Evolutionary conservation across 64 coral and sea anemone genomes (phyloP), one percentile per base, ranked within the genome.

Genomic region (Montipora capricornis): DNA sequence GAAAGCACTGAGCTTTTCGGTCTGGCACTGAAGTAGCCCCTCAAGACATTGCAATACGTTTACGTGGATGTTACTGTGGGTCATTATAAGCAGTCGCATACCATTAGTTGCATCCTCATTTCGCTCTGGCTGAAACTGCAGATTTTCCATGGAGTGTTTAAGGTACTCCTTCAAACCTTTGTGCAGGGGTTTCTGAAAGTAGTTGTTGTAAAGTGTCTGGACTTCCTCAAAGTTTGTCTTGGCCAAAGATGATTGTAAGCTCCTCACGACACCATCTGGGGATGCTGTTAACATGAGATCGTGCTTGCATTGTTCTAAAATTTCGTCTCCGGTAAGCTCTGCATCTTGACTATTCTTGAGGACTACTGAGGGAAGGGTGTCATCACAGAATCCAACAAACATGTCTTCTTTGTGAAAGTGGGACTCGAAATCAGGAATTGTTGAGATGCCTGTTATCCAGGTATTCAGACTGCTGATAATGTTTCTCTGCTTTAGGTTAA

Each of bases 271-370:
- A 47, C 91, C 95, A 77, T 96, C 95, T n/a, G 95, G 95, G 6
- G 95, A 80, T 29, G 95, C 95, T 79, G 90, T 68, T 80, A 91
- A 89, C 81, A 97, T 90, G 74, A 94, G 76, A 66, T 97, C 88
- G 9, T 91, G 49, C 52, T 94, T 97, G 79, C 95, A 97, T 50
- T 47, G 17, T 50, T 87, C 62, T 5, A 97, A 68, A 61, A 97
- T 49, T 47, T 98, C 90, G 26, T 90, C 57, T 24, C 22, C 48
- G 20, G 73, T 46, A 29, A 52, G 47, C 1, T 64, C 60, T 9
- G 62, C 14, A 14, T 90, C 29, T 91, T 66, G 80, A 44, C 81
- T 89, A 44, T 95, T 89, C 49, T 90, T 76, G 4, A 95, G 81
- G 49, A 95, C 93, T 17, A 95, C 52, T 8, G 93, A 95, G 4